These are phyloP conservation scores for Argyrosomus regius DNA, from an alignment of 2,797 vertebrate species.

Conservation along the genomic window DNA sequence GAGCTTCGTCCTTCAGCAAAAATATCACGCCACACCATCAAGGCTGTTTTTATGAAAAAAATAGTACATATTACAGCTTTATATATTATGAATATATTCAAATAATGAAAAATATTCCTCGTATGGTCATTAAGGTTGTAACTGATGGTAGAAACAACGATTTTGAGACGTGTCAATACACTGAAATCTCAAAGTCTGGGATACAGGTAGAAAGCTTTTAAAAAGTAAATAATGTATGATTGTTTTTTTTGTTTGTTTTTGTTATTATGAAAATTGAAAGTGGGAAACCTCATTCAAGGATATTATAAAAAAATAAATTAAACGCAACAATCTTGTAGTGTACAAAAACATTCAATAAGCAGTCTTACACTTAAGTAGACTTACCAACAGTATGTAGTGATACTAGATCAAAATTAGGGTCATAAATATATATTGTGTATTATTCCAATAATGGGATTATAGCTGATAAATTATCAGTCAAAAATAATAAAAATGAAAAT, in stretches of 20 bases:
- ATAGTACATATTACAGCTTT: neutral
- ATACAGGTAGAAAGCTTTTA: neutral
- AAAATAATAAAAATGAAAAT: no score
- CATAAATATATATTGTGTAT: no score
- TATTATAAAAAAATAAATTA: no score
- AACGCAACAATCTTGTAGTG: no score
- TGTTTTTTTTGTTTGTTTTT: neutral
- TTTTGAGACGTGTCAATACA: neutral
- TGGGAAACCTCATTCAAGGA: no score
- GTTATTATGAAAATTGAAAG: no score
- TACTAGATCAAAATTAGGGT: no score
- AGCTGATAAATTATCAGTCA: no score
- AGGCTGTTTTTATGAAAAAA: no score
- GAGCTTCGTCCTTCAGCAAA: slow-evolving; percentile 41
- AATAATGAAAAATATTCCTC: no score
- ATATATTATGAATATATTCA: neutral
- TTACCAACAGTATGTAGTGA: neutral
- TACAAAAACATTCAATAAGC: neutral
- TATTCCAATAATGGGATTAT: no score
- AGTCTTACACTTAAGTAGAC: neutral
- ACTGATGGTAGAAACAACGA: neutral
- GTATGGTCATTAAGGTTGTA: neutral
- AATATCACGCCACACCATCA: neutral
- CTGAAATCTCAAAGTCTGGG: neutral
- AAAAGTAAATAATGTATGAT: neutral